Evolutionary conservation across 2,797 vertebrate genomes (phyloP).

Genomic region (Acanthis flammea): DNA sequence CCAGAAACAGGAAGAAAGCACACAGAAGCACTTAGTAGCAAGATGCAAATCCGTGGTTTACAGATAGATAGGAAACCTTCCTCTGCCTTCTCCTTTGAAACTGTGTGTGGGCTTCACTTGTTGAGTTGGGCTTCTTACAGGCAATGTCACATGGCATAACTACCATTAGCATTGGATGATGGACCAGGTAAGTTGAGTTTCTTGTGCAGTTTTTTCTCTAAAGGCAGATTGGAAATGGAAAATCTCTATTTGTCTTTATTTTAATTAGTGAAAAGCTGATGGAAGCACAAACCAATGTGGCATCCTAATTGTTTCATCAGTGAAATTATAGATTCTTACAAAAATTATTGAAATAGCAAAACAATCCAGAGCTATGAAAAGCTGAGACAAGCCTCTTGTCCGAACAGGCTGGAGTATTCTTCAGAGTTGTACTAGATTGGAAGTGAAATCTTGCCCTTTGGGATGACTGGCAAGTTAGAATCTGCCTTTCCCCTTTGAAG

Average conservation of each 20-base stretch:
- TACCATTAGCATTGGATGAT: slow-evolving; percentile 58
- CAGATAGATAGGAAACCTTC: neutral
- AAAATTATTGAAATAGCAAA: neutral
- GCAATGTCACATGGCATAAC: slow-evolving; percentile 74
- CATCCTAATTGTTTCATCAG: neutral
- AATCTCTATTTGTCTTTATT: neutral
- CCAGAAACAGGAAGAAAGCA: slow-evolving; percentile 63
- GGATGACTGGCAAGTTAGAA: neutral
- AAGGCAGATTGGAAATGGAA: neutral
- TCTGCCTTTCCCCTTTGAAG: neutral
- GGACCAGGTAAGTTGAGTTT: neutral
- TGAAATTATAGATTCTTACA: neutral
- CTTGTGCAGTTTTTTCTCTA: neutral
- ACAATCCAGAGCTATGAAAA: neutral
- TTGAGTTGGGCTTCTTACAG: slow-evolving; percentile 79
- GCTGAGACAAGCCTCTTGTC: neutral
- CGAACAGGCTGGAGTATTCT: neutral
- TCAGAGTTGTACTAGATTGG: neutral
- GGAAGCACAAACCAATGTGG: neutral
- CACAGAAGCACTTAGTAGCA: slow-evolving; percentile 67
- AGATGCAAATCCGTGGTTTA: slow-evolving; percentile 44
- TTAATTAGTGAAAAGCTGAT: neutral
- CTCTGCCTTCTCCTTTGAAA: slow-evolving; percentile 79
- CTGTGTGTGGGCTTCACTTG: slow-evolving; percentile 71
- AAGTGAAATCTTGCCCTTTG: neutral